phyloP scores from a whole-genome alignment of 2,888 invertebrate genomes.

The Aleiodes testaceus region DNA sequence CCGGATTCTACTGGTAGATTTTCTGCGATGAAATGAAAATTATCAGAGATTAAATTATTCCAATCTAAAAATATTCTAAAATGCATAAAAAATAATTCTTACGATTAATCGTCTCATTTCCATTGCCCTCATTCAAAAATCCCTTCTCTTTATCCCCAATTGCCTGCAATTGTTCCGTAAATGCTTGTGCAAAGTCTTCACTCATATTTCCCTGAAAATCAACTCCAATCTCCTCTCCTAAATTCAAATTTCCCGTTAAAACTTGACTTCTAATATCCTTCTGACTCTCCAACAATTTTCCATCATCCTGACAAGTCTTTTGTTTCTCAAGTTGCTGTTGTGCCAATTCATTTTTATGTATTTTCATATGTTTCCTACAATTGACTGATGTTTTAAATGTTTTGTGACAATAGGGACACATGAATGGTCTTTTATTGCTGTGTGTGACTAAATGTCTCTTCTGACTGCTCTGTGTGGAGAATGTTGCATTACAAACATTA shows the following conservation, averaged over 20 bases:
- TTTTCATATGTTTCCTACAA: slow-evolving; percentile 80
- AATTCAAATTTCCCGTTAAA: slow-evolving; percentile 54
- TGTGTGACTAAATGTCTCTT: slow-evolving; percentile 71
- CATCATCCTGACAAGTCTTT: slow-evolving; percentile 48
- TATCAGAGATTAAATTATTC: background rate
- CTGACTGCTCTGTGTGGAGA: slow-evolving; percentile 71
- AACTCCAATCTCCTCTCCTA: slow-evolving; percentile 56
- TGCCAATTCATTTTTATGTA: slow-evolving; percentile 76
- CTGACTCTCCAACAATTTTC: background rate
- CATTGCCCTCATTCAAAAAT: slow-evolving; percentile 47
- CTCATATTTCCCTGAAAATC: slow-evolving; percentile 61
- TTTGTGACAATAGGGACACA: slow-evolving; percentile 71
- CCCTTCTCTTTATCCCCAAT: slow-evolving; percentile 59
- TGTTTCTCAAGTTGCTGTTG: slow-evolving; percentile 68
- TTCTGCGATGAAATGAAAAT: slow-evolving; percentile 54
- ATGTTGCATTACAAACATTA: slow-evolving; percentile 73
- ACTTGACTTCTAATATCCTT: slow-evolving; percentile 11
- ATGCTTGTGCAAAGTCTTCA: slow-evolving; percentile 59
- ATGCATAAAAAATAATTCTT: background rate
- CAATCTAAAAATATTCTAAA: background rate
- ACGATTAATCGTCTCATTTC: background rate
- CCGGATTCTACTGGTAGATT: slow-evolving; percentile 56
- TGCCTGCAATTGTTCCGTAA: slow-evolving; percentile 59
- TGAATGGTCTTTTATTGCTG: slow-evolving; percentile 71
- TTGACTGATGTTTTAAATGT: slow-evolving; percentile 74